phyloP scores from a whole-genome alignment of 2,888 invertebrate genomes.

The Stenodera caucasica region DNA sequence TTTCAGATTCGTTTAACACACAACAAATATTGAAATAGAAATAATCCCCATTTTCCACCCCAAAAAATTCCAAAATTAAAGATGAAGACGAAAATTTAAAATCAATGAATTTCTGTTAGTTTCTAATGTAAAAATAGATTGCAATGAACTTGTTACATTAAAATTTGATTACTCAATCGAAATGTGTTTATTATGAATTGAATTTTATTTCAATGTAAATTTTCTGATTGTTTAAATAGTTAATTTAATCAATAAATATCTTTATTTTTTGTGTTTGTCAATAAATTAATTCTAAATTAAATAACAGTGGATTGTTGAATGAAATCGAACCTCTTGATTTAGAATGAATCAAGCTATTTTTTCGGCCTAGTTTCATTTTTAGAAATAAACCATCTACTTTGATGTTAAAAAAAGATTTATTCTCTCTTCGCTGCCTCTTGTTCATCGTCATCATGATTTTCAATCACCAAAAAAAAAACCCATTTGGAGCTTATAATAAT shows the following conservation, averaged over 20 bases:
- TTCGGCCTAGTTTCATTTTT: constrained; percentile 1
- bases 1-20: neutral
- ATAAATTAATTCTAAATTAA: too few relatives aligned
- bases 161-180: constrained; percentile 19
- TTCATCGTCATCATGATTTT: neutral
- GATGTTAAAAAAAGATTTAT: constrained; percentile 3
- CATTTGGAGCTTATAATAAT: neutral
- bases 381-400: neutral
- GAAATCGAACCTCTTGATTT: neutral
- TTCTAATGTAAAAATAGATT: constrained; percentile 13
- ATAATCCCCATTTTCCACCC: neutral
- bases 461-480: too few relatives aligned
- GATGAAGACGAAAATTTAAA: too few relatives aligned
- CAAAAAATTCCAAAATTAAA: too few relatives aligned
- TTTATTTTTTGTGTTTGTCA: neutral
- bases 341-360: neutral
- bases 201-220: constrained; percentile 20
- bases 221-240: constrained; percentile 7
- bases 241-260: neutral
- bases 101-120: neutral
- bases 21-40: too few relatives aligned
- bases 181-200: constrained; percentile 26
- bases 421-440: too few relatives aligned
- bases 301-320: too few relatives aligned
- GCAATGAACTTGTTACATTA: constrained; percentile 15